Evolutionary conservation across 2,113 vertebrate species (phyloP), one percentile per base, ranked within the genome.

Genomic region (Microtus pennsylvanicus): DNA sequence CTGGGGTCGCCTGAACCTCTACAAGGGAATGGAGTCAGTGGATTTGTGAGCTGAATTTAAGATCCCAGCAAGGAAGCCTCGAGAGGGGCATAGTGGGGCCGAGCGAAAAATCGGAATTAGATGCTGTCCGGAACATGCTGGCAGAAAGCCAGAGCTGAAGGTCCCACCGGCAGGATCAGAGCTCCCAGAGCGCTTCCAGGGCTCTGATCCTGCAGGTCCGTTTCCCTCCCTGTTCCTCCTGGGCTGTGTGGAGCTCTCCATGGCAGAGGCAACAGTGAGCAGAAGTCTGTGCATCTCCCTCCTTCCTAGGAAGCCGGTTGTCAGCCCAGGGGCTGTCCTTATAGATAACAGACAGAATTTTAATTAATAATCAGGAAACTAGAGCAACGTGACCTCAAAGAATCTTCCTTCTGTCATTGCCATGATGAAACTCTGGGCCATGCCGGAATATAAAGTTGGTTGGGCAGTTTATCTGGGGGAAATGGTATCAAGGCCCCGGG

Each of bases 1-100:
- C 92, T 95, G 58, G 89, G 95, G 92, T 70, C n/a, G 85, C 89
- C 21, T 28, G 74, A 89, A 45, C 61, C 58, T 89, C 69, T 72
- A 6, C 19, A 89, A 95, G 91, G 89, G 78, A 87, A 47, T 0
- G 12, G 91, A 87, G 85, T 63, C 45, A 90, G 61, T 67, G 61
- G 8, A n/a, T 47, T 72, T 74, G 81, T 33, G 63, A 94, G 69
- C 61, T 91, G 87, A 80, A 85, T 74, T 61, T 95, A 52, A 86
- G 90, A 67, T 45, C 67, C 24, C 11, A 74, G 42, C 26, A 22
- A 75, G n/a, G 72, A 90, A 28, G 26, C 80, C 78, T 91, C 89
- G 13, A 87, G 77, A 47, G 63, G 47, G 61, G 45, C 61, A 21
- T 4, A 24, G 69, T 91, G 76, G 72, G 17, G 65, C 38, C 55